Evolutionary conservation across 2,113 vertebrate genomes (phyloP), one percentile per base, ranked within the genome.

Genomic region (Alligator sinensis): DNA sequence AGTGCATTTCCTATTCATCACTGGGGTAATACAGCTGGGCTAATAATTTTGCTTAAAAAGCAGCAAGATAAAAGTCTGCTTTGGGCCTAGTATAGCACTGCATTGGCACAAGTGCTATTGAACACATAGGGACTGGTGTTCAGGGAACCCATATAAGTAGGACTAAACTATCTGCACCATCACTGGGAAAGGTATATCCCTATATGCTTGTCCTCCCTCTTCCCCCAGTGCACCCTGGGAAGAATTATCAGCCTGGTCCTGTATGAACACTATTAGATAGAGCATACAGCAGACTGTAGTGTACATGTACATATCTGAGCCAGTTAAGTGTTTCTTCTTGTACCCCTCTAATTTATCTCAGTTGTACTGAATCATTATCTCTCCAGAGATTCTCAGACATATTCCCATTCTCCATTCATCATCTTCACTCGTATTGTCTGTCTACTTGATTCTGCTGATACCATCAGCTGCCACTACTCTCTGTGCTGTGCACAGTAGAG

Each of bases 271-370:
- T 11, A 2, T 3, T 30, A 6, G 6, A 28, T 60, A 16, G 18
- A 58, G 64, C 61, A 84, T 24, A 47, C 38, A 80, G 34, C 4
- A n/a, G 27, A 8, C 47, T 66, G 0, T 59, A 24, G 80, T 64
- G 24, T 58, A 30, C 55, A 9, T 58, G 64, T 7, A 27, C 0
- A 0, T 60, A 28, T 70, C 88, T 87, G 22, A 92, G 34, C 13
- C 59, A 72, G 84, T 27, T 61, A 63, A 81, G 16, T 8, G 21
- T 77, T 92, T 80, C 38, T 15, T 92, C 85, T 93, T 82, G 59
- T 84, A 80, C 11, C 6, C 17, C 62, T 81, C 55, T 93, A 82
- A 92, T 96, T 95, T 91, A 92, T 94, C 91, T 93, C 77, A 9
- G n/a, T 30, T 7, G 9, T 82, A 28, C 88, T 70, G 90, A 93